Percentiles rank a stretch among this genome's conserved stretches.
Conservation (phyloP, 1,140 invertebrate species). For the Manduca sexta region DNA sequence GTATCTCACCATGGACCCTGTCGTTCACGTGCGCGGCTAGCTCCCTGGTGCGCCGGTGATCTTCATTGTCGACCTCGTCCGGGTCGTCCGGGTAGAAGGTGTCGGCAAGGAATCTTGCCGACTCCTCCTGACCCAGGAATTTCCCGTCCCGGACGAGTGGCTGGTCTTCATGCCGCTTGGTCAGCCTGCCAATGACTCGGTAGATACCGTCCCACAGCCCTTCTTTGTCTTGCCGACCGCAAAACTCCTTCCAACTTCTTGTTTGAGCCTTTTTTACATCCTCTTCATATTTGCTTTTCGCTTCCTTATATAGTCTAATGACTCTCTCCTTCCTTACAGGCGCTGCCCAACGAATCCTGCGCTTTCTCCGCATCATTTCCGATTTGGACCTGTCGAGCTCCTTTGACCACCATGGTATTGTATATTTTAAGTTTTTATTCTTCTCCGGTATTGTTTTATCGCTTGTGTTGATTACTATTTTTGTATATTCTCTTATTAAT, state of each 20-base stretch:
- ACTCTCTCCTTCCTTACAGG: neutral
- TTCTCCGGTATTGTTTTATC: neutral
- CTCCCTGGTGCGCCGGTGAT: conserved; percentile 3
- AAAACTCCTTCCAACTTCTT: conserved; percentile 2
- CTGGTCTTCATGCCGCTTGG: neutral
- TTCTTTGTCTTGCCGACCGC: neutral
- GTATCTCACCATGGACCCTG: neutral
- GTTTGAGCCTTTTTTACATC: neutral
- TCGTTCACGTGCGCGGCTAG: conserved; percentile 1
- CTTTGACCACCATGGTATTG: neutral
- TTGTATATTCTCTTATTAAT: neutral
- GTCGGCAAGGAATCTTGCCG: conserved; percentile 3
- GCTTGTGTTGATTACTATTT: neutral
- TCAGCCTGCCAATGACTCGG: neutral
- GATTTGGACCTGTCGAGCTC: neutral
- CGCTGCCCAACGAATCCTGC: neutral
- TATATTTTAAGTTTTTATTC: neutral
- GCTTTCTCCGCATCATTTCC: neutral
- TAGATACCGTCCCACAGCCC: neutral
- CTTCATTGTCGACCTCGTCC: neutral
- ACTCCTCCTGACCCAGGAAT: neutral
- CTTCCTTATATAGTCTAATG: neutral
- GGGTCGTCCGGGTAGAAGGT: conserved; percentile 4
- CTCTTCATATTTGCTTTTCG: neutral
- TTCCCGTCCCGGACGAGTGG: neutral